Evolutionary conservation across 2,888 invertebrate genomes (phyloP), one percentile per base, ranked within the genome.

Genomic region (Cryptocephalus moraei): DNA sequence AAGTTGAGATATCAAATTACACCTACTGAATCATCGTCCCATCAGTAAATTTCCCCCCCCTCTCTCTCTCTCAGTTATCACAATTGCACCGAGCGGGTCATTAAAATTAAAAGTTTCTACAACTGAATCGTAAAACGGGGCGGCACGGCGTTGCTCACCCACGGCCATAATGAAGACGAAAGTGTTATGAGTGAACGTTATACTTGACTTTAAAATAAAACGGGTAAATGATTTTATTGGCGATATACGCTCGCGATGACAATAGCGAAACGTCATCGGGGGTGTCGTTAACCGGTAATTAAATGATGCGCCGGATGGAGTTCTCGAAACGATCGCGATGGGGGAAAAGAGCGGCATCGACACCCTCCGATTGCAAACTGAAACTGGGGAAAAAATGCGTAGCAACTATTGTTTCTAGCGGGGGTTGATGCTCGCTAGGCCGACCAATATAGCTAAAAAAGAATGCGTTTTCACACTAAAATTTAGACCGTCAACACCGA

Each of bases 251-350:
- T 59, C 61, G 59, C 63, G 63, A 60, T 62, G 62, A 62, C 60
- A 62, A 64, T 64, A 51, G 61, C 56, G 56, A 56, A 55, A 50
- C 52, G 58, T 59, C 63, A 59, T 61, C 65, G 53, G 55, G 67
- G 65, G 69, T 65, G 66, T 62, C 65, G 67, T 69, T 67, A 68
- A 65, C 64, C 65, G 65, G 64, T 67, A 67, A 68, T 68, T 67
- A 69, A 69, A 67, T 65, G 65, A 66, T 57, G 59, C 58, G 64
- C 64, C 62, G 63, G 61, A 65, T 65, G 63, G 60, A 62, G 56
- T 64, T 64, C 62, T 65, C 64, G 57, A 62, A 63, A 61, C 40
- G 31, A 22, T 22, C 22, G 22, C 22, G 22, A 22, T 22, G 22
- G 22, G 22, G 22, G 22, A 22, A 22, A 22, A 22, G 22, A 22